These are phyloP conservation scores for Eugnorisma glareosa DNA, from an alignment of 2,888 invertebrate genomes.

Conservation along the genomic window DNA sequence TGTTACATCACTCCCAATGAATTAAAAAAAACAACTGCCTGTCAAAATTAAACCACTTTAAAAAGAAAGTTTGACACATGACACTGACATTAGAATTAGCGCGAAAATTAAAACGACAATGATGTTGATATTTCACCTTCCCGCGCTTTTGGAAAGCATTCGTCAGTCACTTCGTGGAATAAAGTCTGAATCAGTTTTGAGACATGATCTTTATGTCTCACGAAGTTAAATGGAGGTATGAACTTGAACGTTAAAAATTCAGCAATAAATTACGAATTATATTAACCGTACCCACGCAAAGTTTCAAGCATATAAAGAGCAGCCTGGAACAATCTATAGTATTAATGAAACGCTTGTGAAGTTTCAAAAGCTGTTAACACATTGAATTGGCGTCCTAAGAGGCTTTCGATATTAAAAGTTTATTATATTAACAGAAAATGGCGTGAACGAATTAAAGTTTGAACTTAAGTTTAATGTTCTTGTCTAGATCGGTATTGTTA, in stretches of 20 bases:
- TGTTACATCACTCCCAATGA: background rate
- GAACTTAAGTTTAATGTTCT: constrained; percentile 40
- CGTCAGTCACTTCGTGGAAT: constrained; percentile 34
- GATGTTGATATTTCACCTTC: constrained; percentile 34
- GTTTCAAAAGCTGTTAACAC: constrained; percentile 51
- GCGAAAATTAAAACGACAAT: constrained; percentile 31
- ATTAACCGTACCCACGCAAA: constrained; percentile 50
- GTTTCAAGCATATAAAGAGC: constrained; percentile 48
- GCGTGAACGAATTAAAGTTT: constrained; percentile 61
- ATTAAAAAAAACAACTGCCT: constrained; percentile 7
- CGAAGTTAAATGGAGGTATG: constrained; percentile 62
- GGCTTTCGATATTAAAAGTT: constrained; percentile 50
- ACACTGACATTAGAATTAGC: constrained; percentile 27
- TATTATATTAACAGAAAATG: constrained; percentile 50
- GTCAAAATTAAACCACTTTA: background rate
- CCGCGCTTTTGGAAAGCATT: constrained; percentile 46
- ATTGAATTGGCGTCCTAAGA: constrained; percentile 41
- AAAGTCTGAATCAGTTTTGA: constrained; percentile 52
- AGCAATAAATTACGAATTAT: constrained; percentile 59
- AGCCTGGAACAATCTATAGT: constrained; percentile 44
- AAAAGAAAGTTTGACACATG: constrained; percentile 34
- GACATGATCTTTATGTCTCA: constrained; percentile 60
- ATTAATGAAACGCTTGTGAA: constrained; percentile 50
- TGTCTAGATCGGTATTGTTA: constrained; percentile 44
- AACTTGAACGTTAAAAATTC: constrained; percentile 53